A percentile compares a stretch with the other conserved stretches of the same genome.
These are phyloP conservation scores for Sebastes fasciatus DNA, from an alignment of 2,113 vertebrate genomes.

Conservation along the genomic window DNA sequence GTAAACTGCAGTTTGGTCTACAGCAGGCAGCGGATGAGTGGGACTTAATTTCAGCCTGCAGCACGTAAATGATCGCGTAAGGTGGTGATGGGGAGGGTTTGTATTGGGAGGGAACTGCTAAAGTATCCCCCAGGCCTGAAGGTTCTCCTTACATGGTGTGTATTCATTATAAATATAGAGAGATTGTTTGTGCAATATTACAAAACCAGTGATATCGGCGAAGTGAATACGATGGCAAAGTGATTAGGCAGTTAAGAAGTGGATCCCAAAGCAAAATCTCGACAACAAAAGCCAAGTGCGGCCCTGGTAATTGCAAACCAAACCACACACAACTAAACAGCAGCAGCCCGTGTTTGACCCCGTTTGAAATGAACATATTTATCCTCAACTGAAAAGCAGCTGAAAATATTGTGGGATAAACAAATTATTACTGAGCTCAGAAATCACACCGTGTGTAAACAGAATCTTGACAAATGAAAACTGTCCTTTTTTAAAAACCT, in stretches of 20 bases:
- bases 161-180: background rate
- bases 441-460: slow-evolving; percentile 13
- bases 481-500: background rate
- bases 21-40: slow-evolving; percentile 19
- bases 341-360: background rate
- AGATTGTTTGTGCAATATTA: background rate
- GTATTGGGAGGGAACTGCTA: background rate
- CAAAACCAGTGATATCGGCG: background rate
- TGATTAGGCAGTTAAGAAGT: background rate
- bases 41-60: background rate
- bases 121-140: background rate
- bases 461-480: slow-evolving; percentile 23
- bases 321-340: slow-evolving; percentile 8
- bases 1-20: slow-evolving; percentile 6
- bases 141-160: background rate
- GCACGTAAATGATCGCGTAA: background rate
- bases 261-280: background rate
- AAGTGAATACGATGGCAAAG: background rate
- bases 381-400: slow-evolving; percentile 8
- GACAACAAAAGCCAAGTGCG: too few relatives aligned
- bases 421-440: background rate
- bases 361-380: background rate
- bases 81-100: background rate
- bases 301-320: slow-evolving; percentile 1
- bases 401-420: background rate